Evolutionary conservation across 2,888 invertebrate species (phyloP).

Genomic region (Acronicta alni): DNA sequence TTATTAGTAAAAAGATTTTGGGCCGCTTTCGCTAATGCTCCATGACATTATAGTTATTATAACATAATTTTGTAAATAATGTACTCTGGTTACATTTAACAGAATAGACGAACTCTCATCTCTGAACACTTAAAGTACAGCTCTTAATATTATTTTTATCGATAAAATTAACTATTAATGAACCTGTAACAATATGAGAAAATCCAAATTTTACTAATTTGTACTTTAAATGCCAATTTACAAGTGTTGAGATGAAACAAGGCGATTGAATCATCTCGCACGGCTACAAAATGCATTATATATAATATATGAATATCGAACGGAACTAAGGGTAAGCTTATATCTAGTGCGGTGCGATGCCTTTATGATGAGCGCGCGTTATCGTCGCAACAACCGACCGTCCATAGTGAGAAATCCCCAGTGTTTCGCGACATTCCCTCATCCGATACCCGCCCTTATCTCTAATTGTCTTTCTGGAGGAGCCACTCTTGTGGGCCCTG

Average conservation of each 20-base stretch:
- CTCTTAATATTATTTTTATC: slow-evolving; percentile 87
- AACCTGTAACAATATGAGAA: slow-evolving; percentile 89
- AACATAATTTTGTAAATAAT: slow-evolving; percentile 72
- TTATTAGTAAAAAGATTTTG: slow-evolving; percentile 25
- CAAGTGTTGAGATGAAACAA: slow-evolving; percentile 86
- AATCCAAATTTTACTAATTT: slow-evolving; percentile 89
- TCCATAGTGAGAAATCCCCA: slow-evolving; percentile 88
- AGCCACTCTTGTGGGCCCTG: slow-evolving; percentile 89
- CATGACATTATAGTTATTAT: slow-evolving; percentile 53
- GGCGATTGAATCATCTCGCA: slow-evolving; percentile 83
- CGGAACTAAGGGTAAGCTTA: slow-evolving; percentile 84
- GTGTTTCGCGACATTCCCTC: slow-evolving; percentile 88
- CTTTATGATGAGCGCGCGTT: slow-evolving; percentile 86
- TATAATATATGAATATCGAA: slow-evolving; percentile 73
- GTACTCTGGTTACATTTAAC: slow-evolving; percentile 81
- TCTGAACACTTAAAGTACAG: slow-evolving; percentile 90
- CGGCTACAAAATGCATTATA: slow-evolving; percentile 80
- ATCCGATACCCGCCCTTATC: slow-evolving; percentile 85
- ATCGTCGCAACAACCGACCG: slow-evolving; percentile 84
- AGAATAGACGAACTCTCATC: slow-evolving; percentile 82
- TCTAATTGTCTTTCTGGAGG: slow-evolving; percentile 89
- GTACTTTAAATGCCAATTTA: slow-evolving; percentile 89
- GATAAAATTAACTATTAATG: slow-evolving; percentile 87
- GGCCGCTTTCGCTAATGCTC: slow-evolving; percentile 56
- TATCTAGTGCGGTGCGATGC: slow-evolving; percentile 88